Conservation (phyloP, 2,888 invertebrate species). For the Ornithoptera priamus region DNA sequence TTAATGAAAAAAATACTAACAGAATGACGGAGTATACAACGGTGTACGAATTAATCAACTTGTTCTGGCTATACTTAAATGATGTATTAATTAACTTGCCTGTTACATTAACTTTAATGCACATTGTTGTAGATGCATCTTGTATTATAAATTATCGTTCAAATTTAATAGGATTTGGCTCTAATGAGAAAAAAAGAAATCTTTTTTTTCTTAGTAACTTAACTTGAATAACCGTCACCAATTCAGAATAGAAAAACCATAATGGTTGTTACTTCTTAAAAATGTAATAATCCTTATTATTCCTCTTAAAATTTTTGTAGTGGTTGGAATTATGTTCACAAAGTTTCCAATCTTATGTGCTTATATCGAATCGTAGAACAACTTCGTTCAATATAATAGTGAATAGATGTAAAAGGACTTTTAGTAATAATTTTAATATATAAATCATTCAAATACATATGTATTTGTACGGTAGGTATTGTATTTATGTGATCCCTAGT, state of each 20-base stretch:
- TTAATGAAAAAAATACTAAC: not conserved
- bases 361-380: too few species aligned
- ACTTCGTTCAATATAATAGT: not conserved
- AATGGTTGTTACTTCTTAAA: too few species aligned
- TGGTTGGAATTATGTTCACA: too few species aligned
- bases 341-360: too few species aligned
- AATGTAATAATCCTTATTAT: too few species aligned
- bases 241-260: too few species aligned
- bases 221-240: too few species aligned
- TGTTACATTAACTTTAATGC: not conserved
- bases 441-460: not conserved
- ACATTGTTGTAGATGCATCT: not conserved
- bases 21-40: not conserved
- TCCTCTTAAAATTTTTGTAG: too few species aligned
- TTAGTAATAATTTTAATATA: not conserved
- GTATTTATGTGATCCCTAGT: not conserved
- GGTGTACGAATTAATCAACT: not conserved
- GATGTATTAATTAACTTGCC: not conserved
- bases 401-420: not conserved
- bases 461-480: too few species aligned
- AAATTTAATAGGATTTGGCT: not conserved
- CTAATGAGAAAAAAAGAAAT: not conserved
- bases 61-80: not conserved
- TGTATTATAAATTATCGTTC: not conserved
- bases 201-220: too few species aligned